phyloP scores from a whole-genome alignment of 2,113 vertebrate species.

The Rostratula benghalensis region DNA sequence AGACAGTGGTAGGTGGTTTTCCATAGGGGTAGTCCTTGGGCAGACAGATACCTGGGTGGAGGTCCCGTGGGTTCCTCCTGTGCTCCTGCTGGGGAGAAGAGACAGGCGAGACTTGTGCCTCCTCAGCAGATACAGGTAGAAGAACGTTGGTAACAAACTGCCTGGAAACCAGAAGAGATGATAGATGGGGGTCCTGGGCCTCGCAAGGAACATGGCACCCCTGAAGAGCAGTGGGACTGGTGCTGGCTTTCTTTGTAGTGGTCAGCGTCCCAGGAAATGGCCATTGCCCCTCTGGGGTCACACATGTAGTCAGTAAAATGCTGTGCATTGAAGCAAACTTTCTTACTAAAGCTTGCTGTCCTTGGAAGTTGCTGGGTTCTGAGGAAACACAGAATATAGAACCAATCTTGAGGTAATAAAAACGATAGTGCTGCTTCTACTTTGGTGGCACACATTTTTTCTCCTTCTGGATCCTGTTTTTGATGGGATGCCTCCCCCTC shows the following conservation, averaged over 20 bases:
- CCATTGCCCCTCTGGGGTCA: background rate
- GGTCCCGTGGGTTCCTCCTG: background rate
- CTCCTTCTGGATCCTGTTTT: background rate
- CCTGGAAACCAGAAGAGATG: background rate
- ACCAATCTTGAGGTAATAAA: background rate
- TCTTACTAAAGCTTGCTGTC: background rate
- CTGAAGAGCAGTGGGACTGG: background rate
- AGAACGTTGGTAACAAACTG: background rate
- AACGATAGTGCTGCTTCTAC: background rate
- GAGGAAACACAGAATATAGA: background rate
- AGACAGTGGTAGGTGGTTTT: background rate
- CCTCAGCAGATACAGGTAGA: background rate
- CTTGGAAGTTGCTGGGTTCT: background rate
- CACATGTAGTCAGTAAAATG: background rate
- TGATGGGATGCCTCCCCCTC: background rate
- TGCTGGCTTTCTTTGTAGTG: background rate
- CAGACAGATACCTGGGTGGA: background rate
- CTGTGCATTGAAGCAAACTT: background rate
- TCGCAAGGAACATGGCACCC: background rate
- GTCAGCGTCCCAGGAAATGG: background rate
- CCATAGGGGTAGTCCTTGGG: background rate
- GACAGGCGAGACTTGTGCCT: background rate
- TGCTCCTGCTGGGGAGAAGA: background rate
- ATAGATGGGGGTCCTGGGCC: background rate
- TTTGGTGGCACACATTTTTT: background rate